phyloP scores from a whole-genome alignment of 2,888 invertebrate genomes.

The Ectemnius cavifrons region DNA sequence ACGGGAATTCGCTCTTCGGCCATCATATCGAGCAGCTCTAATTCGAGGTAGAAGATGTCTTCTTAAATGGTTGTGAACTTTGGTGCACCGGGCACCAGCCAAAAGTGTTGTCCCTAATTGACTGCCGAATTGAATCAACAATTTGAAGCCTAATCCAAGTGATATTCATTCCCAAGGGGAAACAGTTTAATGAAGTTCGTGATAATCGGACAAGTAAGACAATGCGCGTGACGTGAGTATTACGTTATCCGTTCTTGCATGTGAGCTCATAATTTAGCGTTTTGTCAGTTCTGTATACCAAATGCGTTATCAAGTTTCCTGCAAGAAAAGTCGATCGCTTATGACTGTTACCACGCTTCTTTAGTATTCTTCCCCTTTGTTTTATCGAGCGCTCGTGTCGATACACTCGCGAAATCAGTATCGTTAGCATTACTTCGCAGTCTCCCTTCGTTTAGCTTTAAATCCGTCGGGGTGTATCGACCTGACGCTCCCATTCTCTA shows the following conservation, averaged over 20 bases:
- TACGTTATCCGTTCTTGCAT: conserved; percentile 33
- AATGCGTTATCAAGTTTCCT: conserved; percentile 26
- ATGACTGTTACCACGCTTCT: neutral
- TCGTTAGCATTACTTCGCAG: neutral
- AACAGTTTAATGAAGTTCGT: neutral
- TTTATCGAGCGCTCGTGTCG: conserved; percentile 11
- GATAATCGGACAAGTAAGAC: neutral
- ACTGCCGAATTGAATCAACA: too few species aligned
- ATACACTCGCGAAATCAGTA: conserved; percentile 9
- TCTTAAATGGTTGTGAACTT: neutral
- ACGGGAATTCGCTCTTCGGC: neutral
- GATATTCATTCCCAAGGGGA: neutral
- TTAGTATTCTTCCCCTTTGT: neutral
- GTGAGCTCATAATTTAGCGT: conserved; percentile 33
- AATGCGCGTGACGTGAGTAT: conserved; percentile 2
- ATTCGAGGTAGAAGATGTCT: neutral
- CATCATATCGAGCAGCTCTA: neutral
- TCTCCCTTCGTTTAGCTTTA: conserved; percentile 30
- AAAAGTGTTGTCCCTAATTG: neutral
- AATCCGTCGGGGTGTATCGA: conserved; percentile 15
- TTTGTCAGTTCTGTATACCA: conserved; percentile 30
- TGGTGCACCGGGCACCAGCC: neutral
- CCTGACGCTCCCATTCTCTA: conserved; percentile 21
- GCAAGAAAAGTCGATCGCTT: conserved; percentile 6
- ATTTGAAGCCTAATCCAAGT: too few species aligned